phyloP scores from a whole-genome alignment of 2,113 vertebrate genomes.

The Erinaceus europaeus region DNA sequence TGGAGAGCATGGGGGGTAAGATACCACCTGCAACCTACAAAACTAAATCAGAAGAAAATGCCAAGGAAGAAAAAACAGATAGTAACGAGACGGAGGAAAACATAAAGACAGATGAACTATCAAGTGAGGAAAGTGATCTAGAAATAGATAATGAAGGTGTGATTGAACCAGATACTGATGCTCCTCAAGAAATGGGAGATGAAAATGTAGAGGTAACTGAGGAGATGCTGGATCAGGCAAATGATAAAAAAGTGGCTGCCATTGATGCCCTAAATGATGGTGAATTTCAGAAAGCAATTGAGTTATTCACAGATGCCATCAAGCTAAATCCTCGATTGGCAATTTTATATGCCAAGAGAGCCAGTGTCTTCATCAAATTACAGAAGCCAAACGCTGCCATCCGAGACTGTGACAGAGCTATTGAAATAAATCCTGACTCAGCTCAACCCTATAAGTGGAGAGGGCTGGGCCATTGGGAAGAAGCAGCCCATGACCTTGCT shows the following conservation, averaged over 20 bases:
- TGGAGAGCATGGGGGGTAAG: too few relatives aligned
- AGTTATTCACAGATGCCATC: slow-evolving; percentile 96
- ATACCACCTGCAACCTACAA: too few relatives aligned
- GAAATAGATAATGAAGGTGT: slow-evolving; percentile 97
- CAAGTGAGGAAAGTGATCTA: slow-evolving; percentile 95
- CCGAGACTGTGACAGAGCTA: slow-evolving; percentile 96
- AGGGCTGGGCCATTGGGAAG: slow-evolving; percentile 98
- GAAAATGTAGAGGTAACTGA: slow-evolving; percentile 91
- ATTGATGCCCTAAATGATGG: too few relatives aligned
- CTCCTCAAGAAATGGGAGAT: slow-evolving; percentile 93
- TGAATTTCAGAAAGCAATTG: slow-evolving; percentile 92
- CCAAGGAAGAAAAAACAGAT: slow-evolving; percentile 81
- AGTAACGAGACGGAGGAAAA: slow-evolving; percentile 78
- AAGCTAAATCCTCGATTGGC: slow-evolving; percentile 94
- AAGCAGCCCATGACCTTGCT: slow-evolving; percentile 92
- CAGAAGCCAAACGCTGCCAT: slow-evolving; percentile 98
- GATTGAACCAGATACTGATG: slow-evolving; percentile 92
- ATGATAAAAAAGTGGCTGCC: too few relatives aligned
- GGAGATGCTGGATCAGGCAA: too few relatives aligned
- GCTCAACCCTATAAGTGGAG: slow-evolving; percentile 99
- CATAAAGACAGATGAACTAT: slow-evolving; percentile 77
- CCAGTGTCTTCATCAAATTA: slow-evolving; percentile 94
- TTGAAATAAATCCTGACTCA: slow-evolving; percentile 97
- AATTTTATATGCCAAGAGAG: slow-evolving; percentile 96
- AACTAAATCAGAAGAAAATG: too few relatives aligned